These are phyloP conservation scores for Drosophila leonis DNA, from an alignment of 2,888 invertebrate genomes.

Conservation along the genomic window DNA sequence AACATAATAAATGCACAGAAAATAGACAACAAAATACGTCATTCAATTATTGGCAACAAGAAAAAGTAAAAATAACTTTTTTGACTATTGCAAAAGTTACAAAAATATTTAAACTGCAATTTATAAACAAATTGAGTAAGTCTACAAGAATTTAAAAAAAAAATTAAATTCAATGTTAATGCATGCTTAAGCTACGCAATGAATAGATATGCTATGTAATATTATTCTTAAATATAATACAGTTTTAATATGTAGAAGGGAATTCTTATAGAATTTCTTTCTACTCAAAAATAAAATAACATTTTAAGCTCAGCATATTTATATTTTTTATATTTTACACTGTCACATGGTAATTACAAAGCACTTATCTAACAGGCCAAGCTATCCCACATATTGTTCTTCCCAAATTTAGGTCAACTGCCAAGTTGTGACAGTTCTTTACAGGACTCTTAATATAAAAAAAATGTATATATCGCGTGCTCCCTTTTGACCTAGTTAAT, in stretches of 20 bases:
- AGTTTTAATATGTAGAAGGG: too few relatives aligned
- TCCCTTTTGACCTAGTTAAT: constrained; percentile 58
- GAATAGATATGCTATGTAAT: too few relatives aligned
- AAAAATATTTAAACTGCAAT: neutral
- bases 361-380: constrained; percentile 1
- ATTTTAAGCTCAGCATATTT: neutral
- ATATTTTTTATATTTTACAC: neutral
- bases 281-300: neutral
- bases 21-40: neutral
- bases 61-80: neutral
- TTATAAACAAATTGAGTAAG: neutral
- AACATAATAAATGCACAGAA: constrained; percentile 3
- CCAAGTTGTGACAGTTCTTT: constrained; percentile 18
- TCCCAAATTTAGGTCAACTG: constrained; percentile 1
- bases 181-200: neutral
- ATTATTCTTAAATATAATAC: too few relatives aligned
- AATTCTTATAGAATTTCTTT: too few relatives aligned
- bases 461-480: constrained; percentile 15
- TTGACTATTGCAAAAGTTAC: neutral
- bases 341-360: neutral
- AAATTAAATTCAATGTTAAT: neutral
- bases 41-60: constrained; percentile 1
- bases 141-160: neutral
- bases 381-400: neutral
- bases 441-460: neutral